Percentiles rank a stretch among this genome's conserved stretches.
Conservation (phyloP, 2,888 invertebrate genomes). For the Ochropleura plecta region DNA sequence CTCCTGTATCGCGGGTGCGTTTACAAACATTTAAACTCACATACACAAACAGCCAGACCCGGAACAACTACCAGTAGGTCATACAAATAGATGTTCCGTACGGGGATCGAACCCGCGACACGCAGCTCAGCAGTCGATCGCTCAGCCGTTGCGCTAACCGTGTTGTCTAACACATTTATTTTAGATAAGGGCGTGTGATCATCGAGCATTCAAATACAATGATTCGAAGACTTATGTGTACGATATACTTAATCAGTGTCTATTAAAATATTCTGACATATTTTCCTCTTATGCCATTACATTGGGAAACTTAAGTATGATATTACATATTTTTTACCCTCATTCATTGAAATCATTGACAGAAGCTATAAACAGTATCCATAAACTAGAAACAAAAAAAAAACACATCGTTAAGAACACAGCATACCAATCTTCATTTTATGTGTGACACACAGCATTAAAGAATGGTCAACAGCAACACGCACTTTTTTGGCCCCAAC, state of each 20-base stretch:
- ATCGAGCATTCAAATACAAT: background rate
- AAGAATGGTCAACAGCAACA: constrained; percentile 54
- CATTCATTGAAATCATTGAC: constrained; percentile 59
- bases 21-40: no score
- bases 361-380: constrained; percentile 56
- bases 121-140: no score
- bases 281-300: background rate
- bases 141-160: no score
- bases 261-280: background rate
- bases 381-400: constrained; percentile 66
- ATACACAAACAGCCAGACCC: no score
- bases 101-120: no score
- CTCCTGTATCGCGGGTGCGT: no score
- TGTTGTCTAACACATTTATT: no score
- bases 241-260: background rate
- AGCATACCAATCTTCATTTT: constrained; percentile 67
- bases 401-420: constrained; percentile 67
- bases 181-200: no score
- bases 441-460: constrained; percentile 63
- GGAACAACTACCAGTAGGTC: no score
- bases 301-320: constrained; percentile 38
- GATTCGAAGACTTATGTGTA: no score
- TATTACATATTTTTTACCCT: constrained; percentile 38
- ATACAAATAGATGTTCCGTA: no score
- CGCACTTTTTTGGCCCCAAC: constrained; percentile 36